A percentile compares a stretch with the other conserved stretches of the same genome.
phyloP scores from a whole-genome alignment of 2,797 vertebrate genomes.

The Meriones psammophilus region DNA sequence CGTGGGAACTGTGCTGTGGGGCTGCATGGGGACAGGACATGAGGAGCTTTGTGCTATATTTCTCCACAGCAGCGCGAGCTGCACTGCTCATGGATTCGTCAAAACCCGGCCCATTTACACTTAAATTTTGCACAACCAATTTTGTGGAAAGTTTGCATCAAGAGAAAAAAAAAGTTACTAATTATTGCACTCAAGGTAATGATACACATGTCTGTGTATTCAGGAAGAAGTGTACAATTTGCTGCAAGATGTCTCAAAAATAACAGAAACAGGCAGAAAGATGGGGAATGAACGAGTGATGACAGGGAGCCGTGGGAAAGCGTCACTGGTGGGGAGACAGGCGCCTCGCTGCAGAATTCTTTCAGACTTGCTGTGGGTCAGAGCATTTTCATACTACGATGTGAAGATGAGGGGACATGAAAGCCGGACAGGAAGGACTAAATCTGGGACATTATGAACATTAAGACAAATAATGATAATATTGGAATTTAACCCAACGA shows the following conservation, averaged over 20 bases:
- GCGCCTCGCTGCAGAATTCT: background rate
- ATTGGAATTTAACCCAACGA: background rate
- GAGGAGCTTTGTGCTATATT: background rate
- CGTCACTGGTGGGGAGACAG: background rate
- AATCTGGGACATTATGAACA: background rate
- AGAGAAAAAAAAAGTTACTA: background rate
- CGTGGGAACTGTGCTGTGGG: background rate
- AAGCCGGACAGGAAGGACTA: background rate
- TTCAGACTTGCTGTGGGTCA: background rate
- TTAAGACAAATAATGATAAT: background rate
- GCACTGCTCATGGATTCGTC: background rate
- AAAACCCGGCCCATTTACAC: background rate
- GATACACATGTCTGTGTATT: background rate
- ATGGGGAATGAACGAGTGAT: background rate
- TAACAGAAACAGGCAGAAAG: background rate
- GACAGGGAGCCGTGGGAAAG: background rate
- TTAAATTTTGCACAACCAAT: background rate
- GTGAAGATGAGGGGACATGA: background rate
- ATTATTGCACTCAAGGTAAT: background rate
- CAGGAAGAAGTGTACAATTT: background rate
- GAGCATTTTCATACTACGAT: background rate
- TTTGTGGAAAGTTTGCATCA: background rate
- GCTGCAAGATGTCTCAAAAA: background rate
- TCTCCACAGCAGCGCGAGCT: background rate
- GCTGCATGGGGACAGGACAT: background rate